Conservation (phyloP, 2,113 vertebrate genomes). For the Tonatia bakeri region DNA sequence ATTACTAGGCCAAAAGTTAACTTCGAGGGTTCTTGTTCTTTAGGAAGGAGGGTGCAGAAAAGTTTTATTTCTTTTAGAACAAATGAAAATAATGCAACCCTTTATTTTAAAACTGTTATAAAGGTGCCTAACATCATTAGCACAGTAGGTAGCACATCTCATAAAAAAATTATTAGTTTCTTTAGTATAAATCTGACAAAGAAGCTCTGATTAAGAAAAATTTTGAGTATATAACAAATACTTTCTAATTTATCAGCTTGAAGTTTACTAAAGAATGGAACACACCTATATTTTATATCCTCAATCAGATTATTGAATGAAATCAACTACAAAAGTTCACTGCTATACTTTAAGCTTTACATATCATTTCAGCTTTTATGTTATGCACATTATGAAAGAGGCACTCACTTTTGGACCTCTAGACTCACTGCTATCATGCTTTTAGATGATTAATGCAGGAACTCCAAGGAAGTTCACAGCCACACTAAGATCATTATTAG, state of each 20-base stretch:
- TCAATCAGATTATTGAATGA: background rate
- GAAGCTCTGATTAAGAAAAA: slow-evolving; percentile 3
- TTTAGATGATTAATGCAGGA: slow-evolving; percentile 20
- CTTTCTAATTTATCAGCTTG: slow-evolving; percentile 3
- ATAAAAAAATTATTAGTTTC: background rate
- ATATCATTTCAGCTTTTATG: background rate
- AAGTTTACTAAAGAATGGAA: slow-evolving; percentile 12
- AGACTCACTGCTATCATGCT: background rate
- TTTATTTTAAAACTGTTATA: background rate
- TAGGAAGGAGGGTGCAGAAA: background rate
- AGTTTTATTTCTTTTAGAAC: background rate
- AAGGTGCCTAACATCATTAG: too few species aligned
- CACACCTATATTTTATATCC: background rate
- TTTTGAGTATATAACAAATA: background rate
- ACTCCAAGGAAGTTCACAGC: background rate
- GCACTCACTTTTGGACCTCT: slow-evolving; percentile 21
- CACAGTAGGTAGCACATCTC: too few species aligned
- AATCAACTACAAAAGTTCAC: slow-evolving; percentile 9
- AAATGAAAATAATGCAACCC: slow-evolving; percentile 4
- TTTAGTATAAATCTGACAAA: slow-evolving; percentile 26
- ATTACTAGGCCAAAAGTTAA: background rate
- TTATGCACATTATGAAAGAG: background rate
- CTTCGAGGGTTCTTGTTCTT: background rate
- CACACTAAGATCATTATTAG: background rate
- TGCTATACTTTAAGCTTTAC: background rate